Evolutionary conservation across 2,113 vertebrate genomes (phyloP).

Genomic region (Ia io): DNA sequence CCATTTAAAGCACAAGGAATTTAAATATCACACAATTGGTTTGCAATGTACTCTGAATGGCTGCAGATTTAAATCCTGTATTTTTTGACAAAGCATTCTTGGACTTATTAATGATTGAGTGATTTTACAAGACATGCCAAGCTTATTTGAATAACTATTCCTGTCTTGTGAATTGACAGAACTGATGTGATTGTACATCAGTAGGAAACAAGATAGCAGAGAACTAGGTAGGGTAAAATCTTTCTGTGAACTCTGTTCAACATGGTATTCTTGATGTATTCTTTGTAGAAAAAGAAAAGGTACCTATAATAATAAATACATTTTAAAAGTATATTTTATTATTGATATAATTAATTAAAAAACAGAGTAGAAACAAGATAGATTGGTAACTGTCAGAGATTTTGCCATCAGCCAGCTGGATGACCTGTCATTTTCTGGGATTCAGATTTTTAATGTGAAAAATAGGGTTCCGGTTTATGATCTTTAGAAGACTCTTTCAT

Average conservation of each 20-base stretch:
- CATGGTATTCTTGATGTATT: neutral
- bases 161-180: neutral
- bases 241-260: neutral
- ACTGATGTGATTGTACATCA: no score
- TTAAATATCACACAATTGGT: neutral
- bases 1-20: neutral
- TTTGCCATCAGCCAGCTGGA: neutral
- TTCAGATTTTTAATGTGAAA: neutral
- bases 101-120: neutral
- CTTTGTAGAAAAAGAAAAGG: neutral
- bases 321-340: neutral
- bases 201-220: neutral
- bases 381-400: neutral
- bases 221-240: neutral
- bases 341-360: neutral
- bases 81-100: neutral
- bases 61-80: neutral
- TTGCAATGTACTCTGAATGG: neutral
- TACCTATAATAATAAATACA: neutral
- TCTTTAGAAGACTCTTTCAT: neutral
- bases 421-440: neutral
- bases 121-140: neutral
- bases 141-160: neutral
- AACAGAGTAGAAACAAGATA: neutral
- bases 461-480: neutral